Evolutionary conservation across 2,888 invertebrate genomes (phyloP), one percentile per base, ranked within the genome.

Genomic region (Tiliacea citrago): DNA sequence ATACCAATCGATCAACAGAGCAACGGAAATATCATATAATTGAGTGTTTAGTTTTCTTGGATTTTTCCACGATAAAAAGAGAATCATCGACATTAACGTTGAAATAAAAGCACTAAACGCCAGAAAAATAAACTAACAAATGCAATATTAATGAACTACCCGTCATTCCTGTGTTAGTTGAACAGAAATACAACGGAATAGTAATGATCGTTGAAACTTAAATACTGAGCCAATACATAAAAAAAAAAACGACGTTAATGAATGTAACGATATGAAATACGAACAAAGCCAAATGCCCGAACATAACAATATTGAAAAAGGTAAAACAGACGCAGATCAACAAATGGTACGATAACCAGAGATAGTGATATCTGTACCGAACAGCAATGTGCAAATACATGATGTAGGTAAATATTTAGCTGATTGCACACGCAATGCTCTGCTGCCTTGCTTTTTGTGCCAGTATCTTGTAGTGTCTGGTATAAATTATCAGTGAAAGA

Each of bases 271-370:
- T 75, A 82, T 81, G 78, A 82, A 78, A 83, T 77, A 65, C 65
- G 75, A 82, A 89, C 88, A 90, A 90, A 65, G 58, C 62, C 42
- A 58, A 58, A 87, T 85, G 78, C 76, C 75, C 68, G 69, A 80
- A 83, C 82, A 82, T 79, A 75, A 81, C 71, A 77, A 77, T 79
- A 87, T 78, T 81, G 74, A 77, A 77, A 83, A 88, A 88, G 85
- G 86, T 82, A 88, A 90, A 89, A 89, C 87, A 90, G 87, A 86
- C 90, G 83, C 93, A 91, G 91, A 93, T 88, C 89, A 88, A 72
- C 88, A 82, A 85, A 83, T 78, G 83, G 81, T 60, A 68, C 66
- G 91, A 93, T 91, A 91, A 86, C 62, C 73, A 73, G 70, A 89
- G 92, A 92, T 92, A 91, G 83, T 82, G 87, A 86, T 91, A 92